phyloP scores from a whole-genome alignment of 2,888 invertebrate genomes.

The Hypena proboscidalis region DNA sequence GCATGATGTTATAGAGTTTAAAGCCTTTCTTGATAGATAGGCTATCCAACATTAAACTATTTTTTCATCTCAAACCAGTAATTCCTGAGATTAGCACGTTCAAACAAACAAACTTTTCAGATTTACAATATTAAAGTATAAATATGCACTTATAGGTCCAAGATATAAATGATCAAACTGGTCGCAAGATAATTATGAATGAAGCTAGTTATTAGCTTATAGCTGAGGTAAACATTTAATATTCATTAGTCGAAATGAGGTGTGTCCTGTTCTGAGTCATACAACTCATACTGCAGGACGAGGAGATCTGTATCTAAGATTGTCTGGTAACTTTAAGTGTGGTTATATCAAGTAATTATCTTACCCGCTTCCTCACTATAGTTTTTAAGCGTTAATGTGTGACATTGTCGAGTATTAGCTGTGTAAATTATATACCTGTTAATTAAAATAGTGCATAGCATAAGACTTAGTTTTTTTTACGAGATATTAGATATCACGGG shows the following conservation, averaged over 20 bases:
- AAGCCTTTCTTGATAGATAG: no score
- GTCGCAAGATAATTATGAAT: constrained; percentile 43
- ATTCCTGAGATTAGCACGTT: no score
- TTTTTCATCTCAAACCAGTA: no score
- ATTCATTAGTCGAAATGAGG: constrained; percentile 40
- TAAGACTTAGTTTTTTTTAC: no score
- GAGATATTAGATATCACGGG: no score
- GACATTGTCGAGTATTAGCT: no score
- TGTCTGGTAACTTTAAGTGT: not conserved
- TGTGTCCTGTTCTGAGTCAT: constrained; percentile 27
- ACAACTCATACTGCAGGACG: constrained; percentile 30
- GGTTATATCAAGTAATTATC: not conserved
- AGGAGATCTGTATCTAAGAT: constrained; percentile 3
- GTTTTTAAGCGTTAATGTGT: not conserved
- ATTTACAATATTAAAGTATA: constrained; percentile 10
- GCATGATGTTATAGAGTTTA: no score
- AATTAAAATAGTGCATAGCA: no score
- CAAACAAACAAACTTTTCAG: no score
- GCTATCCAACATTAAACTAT: no score
- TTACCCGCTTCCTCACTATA: no score
- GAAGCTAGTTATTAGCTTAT: constrained; percentile 45
- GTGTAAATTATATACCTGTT: no score
- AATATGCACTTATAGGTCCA: constrained; percentile 20
- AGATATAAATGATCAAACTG: constrained; percentile 42
- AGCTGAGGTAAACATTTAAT: constrained; percentile 40